Percentiles rank a stretch among this genome's conserved stretches.
Evolutionary conservation across 2,888 invertebrate genomes (phyloP).

Genomic region (Drosophila rellima): DNA sequence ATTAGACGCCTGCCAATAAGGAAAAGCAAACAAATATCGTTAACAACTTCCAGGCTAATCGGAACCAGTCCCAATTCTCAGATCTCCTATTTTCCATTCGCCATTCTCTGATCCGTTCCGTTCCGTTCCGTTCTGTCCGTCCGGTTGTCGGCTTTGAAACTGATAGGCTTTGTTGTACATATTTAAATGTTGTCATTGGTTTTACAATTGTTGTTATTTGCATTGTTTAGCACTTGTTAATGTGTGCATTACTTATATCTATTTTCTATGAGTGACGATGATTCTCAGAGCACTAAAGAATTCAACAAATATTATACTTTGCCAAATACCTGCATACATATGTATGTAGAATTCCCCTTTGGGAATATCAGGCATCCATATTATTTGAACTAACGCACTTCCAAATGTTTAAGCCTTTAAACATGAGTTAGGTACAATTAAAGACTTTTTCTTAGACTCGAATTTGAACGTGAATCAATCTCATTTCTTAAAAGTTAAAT

Average conservation of each 20-base stretch:
- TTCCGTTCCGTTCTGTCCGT: neutral
- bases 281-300: conserved; percentile 41
- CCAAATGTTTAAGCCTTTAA: conserved; percentile 12
- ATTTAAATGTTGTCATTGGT: conserved; percentile 32
- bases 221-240: conserved; percentile 62
- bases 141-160: conserved; percentile 42
- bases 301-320: conserved; percentile 40
- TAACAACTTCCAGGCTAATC: conserved; percentile 48
- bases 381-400: conserved; percentile 18
- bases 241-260: conserved; percentile 37
- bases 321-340: conserved; percentile 45
- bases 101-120: neutral
- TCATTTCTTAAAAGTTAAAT: neutral
- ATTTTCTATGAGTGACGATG: conserved; percentile 42
- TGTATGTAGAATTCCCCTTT: conserved; percentile 7
- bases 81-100: neutral
- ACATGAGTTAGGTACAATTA: conserved; percentile 2
- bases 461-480: conserved; percentile 2
- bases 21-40: conserved; percentile 70
- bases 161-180: conserved; percentile 32
- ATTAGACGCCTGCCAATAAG: conserved; percentile 70
- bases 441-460: neutral
- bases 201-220: conserved; percentile 55
- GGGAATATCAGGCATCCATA: conserved; percentile 2
- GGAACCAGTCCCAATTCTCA: conserved; percentile 22